Percentiles rank a stretch among this genome's conserved stretches.
These are phyloP conservation scores for Luperina testacea DNA, from an alignment of 2,888 invertebrate species.

Conservation along the genomic window DNA sequence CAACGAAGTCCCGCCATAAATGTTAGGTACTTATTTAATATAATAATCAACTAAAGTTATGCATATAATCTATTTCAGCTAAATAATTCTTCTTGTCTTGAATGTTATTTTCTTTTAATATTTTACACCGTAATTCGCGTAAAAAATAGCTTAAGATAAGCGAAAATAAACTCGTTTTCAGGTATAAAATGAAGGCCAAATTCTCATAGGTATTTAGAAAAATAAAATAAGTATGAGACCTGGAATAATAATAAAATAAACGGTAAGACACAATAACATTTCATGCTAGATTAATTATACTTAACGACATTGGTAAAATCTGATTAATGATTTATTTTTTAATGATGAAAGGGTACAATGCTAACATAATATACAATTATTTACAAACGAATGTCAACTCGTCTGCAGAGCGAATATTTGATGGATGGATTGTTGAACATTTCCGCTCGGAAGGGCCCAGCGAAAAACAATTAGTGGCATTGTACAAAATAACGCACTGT, in stretches of 20 bases:
- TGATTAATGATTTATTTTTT: constrained; percentile 76
- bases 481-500: constrained; percentile 80
- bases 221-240: neutral
- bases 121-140: neutral
- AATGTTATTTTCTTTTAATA: neutral
- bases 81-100: constrained; percentile 5
- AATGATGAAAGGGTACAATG: constrained; percentile 66
- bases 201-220: neutral
- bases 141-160: neutral
- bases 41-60: neutral
- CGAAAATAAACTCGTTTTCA: constrained; percentile 7
- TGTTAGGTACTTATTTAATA: neutral
- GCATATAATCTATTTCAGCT: neutral
- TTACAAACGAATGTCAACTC: constrained; percentile 68
- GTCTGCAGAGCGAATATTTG: constrained; percentile 84
- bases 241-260: constrained; percentile 29
- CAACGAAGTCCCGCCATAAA: constrained; percentile 2
- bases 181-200: neutral
- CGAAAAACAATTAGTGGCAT: constrained; percentile 84
- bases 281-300: constrained; percentile 63
- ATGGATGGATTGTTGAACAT: constrained; percentile 81
- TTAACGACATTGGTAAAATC: constrained; percentile 54
- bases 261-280: constrained; percentile 57
- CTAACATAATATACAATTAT: constrained; percentile 65
- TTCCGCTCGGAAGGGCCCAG: constrained; percentile 77